Evolutionary conservation across 2,113 vertebrate genomes (phyloP), one percentile per base, ranked within the genome.

Genomic region (Calyptommatus sinebrachiatus): DNA sequence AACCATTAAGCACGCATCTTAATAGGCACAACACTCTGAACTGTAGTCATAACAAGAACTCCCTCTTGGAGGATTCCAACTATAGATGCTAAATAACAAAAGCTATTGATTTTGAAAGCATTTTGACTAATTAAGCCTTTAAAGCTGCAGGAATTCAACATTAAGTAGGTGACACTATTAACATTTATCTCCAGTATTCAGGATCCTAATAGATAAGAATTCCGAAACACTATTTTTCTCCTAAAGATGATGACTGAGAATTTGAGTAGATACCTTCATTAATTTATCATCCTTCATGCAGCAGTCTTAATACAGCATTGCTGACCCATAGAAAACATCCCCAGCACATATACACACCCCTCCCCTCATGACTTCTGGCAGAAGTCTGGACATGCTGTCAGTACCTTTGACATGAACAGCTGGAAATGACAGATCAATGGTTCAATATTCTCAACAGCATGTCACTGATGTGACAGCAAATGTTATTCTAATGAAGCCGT

Each of bases 391-490:
- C 94, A 89, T 91, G 90, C 86, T 94, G 94, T 94, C 93, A 92
- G 92, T 89, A 93, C 91, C 92, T 93, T 92, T 94, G 94, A 95
- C 72, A 71, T 86, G 86, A 95, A 92, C 94, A 95, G 94, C 94
- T 95, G 94, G 93, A 93, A 92, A 94, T 94, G 94, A 95, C 94
- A 96, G 93, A 95, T 96, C 95, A 94, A 95, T 96, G 93, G 94
- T 94, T 94, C 93, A 92, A 92, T 95, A 93, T 90, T 91, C 90
- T 93, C 91, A 90, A 91, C 94, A 93, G 90, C 80, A 82, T 95
- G 95, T 94, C 94, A 94, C 93, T 91, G 84, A 91, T 74, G 86
- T 94, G 93, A 92, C 93, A 95, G 92, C 91, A 95, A 93, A 93
- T 94, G 87, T 93, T 93, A 94, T 96, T 96, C 94, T 96, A 92